Evolutionary conservation across 1,140 invertebrate species (phyloP), one percentile per base, ranked within the genome.

Genomic region (Drosophila takahashii): DNA sequence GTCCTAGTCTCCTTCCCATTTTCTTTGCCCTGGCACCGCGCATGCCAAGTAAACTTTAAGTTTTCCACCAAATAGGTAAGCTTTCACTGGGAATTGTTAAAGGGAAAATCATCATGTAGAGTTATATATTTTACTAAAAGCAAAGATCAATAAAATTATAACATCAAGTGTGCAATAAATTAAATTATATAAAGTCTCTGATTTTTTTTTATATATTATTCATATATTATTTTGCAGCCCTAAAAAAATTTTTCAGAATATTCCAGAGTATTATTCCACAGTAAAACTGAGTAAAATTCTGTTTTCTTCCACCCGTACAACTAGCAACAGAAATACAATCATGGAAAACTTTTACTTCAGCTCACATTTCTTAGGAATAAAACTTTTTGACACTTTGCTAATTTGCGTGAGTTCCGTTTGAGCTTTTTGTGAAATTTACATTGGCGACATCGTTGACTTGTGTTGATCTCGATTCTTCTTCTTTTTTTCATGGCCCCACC

Each of bases 31-130:
- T 32, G 48, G 27, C 32, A 51, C 44, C 45, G 64, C 64, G 64
- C 60, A 75, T 75, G 61, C 65, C 74, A 64, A 67, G 60, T 75
- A 61, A 72, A 81, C 79, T 81, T 86, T 81, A 57, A 72, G 56
- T 81, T 64, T 64, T 42, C 27, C 26, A 54, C 26, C 26, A 53
- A 52, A 67, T 29, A 67, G 62, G 50, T 70, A 32, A 51, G 29
- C 29, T 71, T 26, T 7, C 27, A n/a, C 13, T n/a, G n/a, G 26
- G 32, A 13, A 67, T 36, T 1, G 0, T 9, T 26, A 3, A 16
- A 1, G 16, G 16, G 4, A 16, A 15, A 45, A 83, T 77, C 22
- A 71, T 39, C 50, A 61, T 84, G 48, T 48, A 64, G 77, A 66
- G 50, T 57, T 34, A 32, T 8, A 4, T 32, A n/a, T n/a, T n/a